Conservation (phyloP, 2,113 vertebrate genomes). For the Gracilinanus agilis region DNA sequence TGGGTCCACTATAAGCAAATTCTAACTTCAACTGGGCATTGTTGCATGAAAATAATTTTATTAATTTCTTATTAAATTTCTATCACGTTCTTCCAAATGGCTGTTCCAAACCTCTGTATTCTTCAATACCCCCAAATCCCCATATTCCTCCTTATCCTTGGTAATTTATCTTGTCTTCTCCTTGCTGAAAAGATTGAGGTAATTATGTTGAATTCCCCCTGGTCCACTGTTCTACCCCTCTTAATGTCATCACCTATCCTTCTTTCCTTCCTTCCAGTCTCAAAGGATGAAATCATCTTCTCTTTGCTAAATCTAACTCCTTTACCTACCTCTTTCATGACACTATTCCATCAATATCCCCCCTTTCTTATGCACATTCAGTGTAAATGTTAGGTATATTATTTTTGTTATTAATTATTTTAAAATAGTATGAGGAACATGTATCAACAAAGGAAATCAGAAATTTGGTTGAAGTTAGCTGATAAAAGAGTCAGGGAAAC, state of each 20-base stretch:
- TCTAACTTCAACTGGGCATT: neutral
- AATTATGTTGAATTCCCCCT: neutral
- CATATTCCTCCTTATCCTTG: neutral
- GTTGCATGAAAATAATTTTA: neutral
- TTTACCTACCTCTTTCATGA: neutral
- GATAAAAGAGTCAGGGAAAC: neutral
- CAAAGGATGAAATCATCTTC: neutral
- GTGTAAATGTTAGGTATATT: neutral
- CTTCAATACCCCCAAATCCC: neutral
- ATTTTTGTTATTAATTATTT: neutral
- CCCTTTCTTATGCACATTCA: neutral
- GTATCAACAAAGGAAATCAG: neutral
- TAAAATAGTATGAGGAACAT: neutral
- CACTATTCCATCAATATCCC: neutral
- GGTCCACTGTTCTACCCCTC: neutral
- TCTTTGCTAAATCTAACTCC: neutral
- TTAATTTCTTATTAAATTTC: neutral
- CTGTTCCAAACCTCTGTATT: neutral
- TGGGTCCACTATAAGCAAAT: neutral
- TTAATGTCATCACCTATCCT: neutral
- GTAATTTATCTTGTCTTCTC: neutral
- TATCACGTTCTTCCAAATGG: neutral
- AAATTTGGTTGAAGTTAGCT: neutral
- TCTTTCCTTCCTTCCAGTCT: neutral
- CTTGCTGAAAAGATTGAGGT: neutral